phyloP scores from a whole-genome alignment of 2,888 invertebrate species.

The Selenia dentaria region DNA sequence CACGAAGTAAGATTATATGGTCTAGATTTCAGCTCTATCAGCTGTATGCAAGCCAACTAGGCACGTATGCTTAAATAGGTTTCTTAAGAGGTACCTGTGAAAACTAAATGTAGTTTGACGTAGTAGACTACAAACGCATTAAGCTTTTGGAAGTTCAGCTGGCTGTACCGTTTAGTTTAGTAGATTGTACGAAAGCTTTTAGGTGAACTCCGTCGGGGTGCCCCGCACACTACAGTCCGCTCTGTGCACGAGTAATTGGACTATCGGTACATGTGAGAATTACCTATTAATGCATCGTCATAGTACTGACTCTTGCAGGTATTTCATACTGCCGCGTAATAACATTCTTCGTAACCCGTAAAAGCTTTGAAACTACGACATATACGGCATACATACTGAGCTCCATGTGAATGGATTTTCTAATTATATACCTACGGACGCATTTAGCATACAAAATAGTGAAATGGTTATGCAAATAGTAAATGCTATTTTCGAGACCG shows the following conservation, averaged over 20 bases:
- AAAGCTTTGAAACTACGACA: constrained; percentile 46
- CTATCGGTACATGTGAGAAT: constrained; percentile 39
- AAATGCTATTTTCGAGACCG: constrained; percentile 38
- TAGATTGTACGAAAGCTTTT: constrained; percentile 60
- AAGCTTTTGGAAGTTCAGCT: constrained; percentile 27
- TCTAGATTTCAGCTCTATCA: not conserved
- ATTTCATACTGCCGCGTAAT: constrained; percentile 43
- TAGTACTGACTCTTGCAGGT: constrained; percentile 32
- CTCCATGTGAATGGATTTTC: constrained; percentile 27
- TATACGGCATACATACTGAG: constrained; percentile 28
- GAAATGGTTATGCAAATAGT: constrained; percentile 36
- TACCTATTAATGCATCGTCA: constrained; percentile 40
- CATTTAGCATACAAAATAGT: constrained; percentile 29
- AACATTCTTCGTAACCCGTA: constrained; percentile 42
- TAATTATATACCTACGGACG: constrained; percentile 30
- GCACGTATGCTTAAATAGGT: not conserved
- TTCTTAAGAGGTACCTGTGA: constrained; percentile 3
- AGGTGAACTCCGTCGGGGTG: constrained; percentile 45
- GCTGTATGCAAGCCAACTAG: not conserved
- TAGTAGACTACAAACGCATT: constrained; percentile 30
- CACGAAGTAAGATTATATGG: too few species aligned
- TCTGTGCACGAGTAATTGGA: constrained; percentile 40
- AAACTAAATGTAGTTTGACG: constrained; percentile 16
- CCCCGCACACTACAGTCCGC: constrained; percentile 35
- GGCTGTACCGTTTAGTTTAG: constrained; percentile 44